phyloP scores from a whole-genome alignment of 2,113 vertebrate genomes.

The Prionailurus viverrinus region DNA sequence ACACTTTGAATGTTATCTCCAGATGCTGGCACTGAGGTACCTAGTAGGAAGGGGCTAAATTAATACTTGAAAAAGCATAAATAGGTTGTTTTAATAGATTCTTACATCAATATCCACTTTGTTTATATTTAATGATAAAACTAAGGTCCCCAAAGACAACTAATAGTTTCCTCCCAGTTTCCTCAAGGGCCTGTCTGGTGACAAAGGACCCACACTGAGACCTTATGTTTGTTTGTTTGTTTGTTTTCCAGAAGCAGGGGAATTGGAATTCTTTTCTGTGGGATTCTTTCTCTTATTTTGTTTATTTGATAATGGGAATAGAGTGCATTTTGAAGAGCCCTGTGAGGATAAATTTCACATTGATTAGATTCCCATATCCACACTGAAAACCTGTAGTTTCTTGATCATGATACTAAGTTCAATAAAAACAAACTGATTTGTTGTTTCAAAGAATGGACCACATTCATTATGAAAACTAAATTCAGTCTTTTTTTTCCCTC shows the following conservation, averaged over 20 bases:
- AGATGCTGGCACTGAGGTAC: neutral
- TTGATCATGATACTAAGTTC: neutral
- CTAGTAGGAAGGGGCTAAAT: neutral
- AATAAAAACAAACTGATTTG: slow-evolving; percentile 36
- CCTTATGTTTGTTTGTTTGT: neutral
- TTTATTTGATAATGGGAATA: neutral
- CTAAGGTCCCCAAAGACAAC: neutral
- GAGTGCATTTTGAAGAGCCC: neutral
- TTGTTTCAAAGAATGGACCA: slow-evolving; percentile 52
- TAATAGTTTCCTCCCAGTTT: neutral
- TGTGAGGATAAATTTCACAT: neutral
- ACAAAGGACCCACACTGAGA: neutral
- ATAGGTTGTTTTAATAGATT: slow-evolving; percentile 41
- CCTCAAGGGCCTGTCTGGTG: neutral
- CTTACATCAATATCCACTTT: neutral
- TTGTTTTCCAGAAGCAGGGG: neutral
- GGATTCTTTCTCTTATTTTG: neutral
- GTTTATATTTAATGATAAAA: slow-evolving; percentile 10
- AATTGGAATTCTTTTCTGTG: neutral
- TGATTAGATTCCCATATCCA: slow-evolving; percentile 15
- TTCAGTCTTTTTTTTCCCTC: neutral
- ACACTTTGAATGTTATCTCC: neutral
- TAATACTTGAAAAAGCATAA: slow-evolving; percentile 26
- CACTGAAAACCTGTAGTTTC: slow-evolving; percentile 28
- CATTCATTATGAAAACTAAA: slow-evolving; percentile 26